phyloP scores from a whole-genome alignment of 2,113 vertebrate genomes.

The Dicentrarchus labrax region DNA sequence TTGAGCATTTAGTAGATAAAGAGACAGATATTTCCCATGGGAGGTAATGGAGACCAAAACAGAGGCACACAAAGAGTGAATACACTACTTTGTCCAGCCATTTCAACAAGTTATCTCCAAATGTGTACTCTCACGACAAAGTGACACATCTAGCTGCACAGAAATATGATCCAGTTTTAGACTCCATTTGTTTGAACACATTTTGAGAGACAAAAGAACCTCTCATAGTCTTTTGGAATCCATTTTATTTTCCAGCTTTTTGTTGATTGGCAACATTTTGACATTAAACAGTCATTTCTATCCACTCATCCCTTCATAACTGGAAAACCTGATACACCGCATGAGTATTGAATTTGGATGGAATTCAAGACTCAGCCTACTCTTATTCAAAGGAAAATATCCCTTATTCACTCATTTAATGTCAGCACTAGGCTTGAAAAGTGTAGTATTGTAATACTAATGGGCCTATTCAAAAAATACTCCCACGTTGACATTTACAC shows the following conservation, averaged over 20 bases:
- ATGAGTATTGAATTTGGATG: slow-evolving; percentile 8
- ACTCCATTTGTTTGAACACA: slow-evolving; percentile 3
- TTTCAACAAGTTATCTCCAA: not conserved
- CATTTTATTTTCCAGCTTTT: not conserved
- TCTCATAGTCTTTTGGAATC: not conserved
- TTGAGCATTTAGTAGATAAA: not conserved
- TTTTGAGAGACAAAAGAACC: not conserved
- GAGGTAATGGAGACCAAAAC: not conserved
- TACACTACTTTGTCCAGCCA: not conserved
- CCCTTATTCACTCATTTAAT: slow-evolving; percentile 12
- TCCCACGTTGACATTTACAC: slow-evolving; percentile 35
- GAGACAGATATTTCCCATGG: not conserved
- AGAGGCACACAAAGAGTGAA: not conserved
- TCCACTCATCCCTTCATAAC: not conserved
- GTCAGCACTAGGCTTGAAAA: slow-evolving; percentile 6
- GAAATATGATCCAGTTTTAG: not conserved
- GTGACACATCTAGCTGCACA: slow-evolving; percentile 2
- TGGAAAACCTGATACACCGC: not conserved
- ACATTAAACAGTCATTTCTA: not conserved
- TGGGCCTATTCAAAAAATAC: slow-evolving; percentile 38
- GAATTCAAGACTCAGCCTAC: slow-evolving; percentile 17
- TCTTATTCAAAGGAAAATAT: slow-evolving; percentile 19
- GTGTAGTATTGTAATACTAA: slow-evolving; percentile 29
- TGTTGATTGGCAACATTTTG: slow-evolving; percentile 2
- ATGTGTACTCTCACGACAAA: not conserved